These are phyloP conservation scores for Clitarchus hookeri DNA, from an alignment of 2,888 invertebrate species.

Conservation along the genomic window DNA sequence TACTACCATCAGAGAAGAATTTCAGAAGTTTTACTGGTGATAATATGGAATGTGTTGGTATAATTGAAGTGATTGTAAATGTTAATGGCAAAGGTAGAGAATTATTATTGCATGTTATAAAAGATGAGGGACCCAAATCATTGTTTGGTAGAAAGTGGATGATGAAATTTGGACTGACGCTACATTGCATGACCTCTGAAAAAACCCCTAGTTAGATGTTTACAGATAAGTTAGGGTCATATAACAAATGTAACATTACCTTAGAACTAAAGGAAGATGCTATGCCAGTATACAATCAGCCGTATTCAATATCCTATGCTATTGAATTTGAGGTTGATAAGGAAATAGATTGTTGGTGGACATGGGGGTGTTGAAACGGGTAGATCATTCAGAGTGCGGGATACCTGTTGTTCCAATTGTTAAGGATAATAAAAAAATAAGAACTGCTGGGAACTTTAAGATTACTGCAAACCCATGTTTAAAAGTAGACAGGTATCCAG, in stretches of 20 bases:
- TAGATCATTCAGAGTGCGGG: background rate
- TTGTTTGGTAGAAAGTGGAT: background rate
- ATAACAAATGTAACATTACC: background rate
- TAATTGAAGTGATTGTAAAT: background rate
- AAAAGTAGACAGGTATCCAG: background rate
- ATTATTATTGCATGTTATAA: background rate
- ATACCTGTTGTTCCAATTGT: background rate
- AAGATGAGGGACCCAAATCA: background rate
- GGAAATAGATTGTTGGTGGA: background rate
- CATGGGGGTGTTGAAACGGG: background rate
- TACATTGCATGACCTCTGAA: background rate
- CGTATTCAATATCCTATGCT: background rate
- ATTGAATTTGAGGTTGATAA: background rate
- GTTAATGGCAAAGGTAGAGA: background rate
- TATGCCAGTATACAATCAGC: background rate
- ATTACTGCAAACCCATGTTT: background rate
- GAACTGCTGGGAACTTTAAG: background rate
- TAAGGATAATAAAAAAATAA: background rate
- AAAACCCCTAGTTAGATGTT: background rate
- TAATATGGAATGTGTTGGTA: background rate
- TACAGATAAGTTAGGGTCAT: background rate
- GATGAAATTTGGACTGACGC: background rate
- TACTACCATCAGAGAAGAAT: too few relatives aligned
- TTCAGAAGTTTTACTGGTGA: background rate
- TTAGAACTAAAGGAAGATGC: background rate